A percentile compares a stretch with the other conserved stretches of the same genome.
Conservation (phyloP, 2,797 vertebrate species). For the Pachyuromys duprasi region DNA sequence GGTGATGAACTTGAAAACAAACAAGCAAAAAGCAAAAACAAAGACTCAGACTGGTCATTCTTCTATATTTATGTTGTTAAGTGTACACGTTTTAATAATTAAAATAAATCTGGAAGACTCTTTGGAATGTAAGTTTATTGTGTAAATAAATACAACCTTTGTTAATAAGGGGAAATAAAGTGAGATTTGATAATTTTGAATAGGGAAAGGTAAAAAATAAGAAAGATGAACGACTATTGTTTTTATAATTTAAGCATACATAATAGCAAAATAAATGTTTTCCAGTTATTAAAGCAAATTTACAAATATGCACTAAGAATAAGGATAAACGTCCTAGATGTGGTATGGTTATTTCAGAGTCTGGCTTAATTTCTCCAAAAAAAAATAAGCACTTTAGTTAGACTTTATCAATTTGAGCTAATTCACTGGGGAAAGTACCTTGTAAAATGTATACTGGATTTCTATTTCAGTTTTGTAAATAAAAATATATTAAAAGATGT, state of each 20-base stretch:
- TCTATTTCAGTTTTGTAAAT: not conserved
- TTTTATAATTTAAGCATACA: not conserved
- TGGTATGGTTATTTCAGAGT: slow-evolving; percentile 1
- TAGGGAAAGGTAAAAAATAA: not conserved
- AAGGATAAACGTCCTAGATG: not conserved
- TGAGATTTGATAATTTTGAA: slow-evolving; percentile 26
- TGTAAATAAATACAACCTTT: not conserved
- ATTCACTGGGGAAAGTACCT: not conserved
- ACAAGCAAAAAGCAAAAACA: not conserved
- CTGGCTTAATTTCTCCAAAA: not conserved
- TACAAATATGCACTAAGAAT: not conserved
- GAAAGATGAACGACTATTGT: not conserved
- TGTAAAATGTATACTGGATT: not conserved
- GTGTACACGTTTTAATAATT: not conserved
- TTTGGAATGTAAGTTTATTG: not conserved
- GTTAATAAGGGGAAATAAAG: not conserved
- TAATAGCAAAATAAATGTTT: slow-evolving; percentile 35
- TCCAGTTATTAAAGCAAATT: slow-evolving; percentile 23
- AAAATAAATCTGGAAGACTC: slow-evolving; percentile 5
- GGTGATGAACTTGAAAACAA: not conserved
- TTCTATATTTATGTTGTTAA: not conserved
- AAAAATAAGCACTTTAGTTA: not conserved
- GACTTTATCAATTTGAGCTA: slow-evolving; percentile 3
- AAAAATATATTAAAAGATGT: not conserved
- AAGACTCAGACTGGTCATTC: not conserved